Evolutionary conservation across 1,140 invertebrate species (phyloP).

Genomic region (Trichonephila clavipes): DNA sequence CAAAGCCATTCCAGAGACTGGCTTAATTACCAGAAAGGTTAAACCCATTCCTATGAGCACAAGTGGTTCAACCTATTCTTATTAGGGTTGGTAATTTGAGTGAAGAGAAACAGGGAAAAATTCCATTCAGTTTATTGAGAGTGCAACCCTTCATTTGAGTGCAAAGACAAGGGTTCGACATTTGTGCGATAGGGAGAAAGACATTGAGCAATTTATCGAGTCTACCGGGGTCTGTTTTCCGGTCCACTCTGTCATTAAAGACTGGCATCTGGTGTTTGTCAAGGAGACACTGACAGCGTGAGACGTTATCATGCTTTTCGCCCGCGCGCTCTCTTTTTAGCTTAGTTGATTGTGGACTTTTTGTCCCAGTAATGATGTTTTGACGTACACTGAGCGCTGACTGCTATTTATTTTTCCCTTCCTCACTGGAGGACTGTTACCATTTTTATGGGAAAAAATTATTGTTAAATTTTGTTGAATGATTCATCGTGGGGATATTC

Average conservation of each 20-base stretch:
- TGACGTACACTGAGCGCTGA: not conserved
- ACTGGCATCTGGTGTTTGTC: slow-evolving; percentile 67
- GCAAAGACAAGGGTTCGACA: slow-evolving; percentile 27
- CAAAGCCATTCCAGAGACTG: not conserved
- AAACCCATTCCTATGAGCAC: not conserved
- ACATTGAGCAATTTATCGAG: slow-evolving; percentile 70
- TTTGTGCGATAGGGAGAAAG: not conserved
- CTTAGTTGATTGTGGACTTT: slow-evolving; percentile 27
- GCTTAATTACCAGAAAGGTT: not conserved
- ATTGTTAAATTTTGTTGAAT: no score
- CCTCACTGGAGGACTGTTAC: no score
- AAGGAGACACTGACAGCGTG: slow-evolving; percentile 60
- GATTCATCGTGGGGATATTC: no score
- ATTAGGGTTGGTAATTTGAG: not conserved
- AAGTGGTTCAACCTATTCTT: not conserved
- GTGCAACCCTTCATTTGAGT: not conserved
- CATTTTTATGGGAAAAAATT: no score
- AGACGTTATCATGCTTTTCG: slow-evolving; percentile 13
- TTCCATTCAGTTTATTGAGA: not conserved
- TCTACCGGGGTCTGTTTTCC: slow-evolving; percentile 44
- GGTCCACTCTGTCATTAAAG: slow-evolving; percentile 70
- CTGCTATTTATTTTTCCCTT: not conserved
- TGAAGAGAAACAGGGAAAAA: not conserved
- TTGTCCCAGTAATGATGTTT: slow-evolving; percentile 49
- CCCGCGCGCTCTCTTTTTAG: not conserved